Evolutionary conservation across 1,140 invertebrate species (phyloP).

Genomic region (Cotesia vestalis): DNA sequence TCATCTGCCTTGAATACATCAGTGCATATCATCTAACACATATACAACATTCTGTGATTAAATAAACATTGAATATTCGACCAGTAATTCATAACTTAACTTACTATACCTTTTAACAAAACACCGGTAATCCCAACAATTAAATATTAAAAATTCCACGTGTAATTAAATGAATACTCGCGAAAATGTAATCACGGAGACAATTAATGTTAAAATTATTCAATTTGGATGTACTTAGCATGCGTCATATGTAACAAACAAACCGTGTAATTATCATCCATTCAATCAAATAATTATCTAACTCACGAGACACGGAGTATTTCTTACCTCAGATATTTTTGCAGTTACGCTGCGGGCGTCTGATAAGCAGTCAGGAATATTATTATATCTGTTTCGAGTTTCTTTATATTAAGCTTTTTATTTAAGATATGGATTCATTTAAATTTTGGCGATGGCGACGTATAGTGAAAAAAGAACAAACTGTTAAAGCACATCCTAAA

Average conservation of each 20-base stretch:
- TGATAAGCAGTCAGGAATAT: constrained; percentile 14
- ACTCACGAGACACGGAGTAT: background rate
- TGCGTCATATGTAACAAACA: constrained; percentile 1
- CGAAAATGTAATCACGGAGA: background rate
- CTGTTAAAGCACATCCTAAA: constrained; percentile 22
- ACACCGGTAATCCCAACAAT: too few species aligned
- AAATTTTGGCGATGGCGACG: constrained; percentile 26
- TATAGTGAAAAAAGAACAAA: background rate
- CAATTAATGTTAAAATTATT: background rate
- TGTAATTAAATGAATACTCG: too few species aligned
- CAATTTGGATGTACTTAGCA: background rate
- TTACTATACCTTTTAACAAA: too few species aligned
- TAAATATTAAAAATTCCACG: too few species aligned
- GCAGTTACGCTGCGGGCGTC: constrained; percentile 29
- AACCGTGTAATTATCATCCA: constrained; percentile 27
- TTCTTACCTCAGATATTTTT: background rate
- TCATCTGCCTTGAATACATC: background rate
- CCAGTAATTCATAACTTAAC: too few species aligned
- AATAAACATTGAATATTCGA: background rate
- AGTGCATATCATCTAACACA: background rate
- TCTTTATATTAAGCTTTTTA: background rate
- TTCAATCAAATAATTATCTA: constrained; percentile 27
- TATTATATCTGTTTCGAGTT: constrained; percentile 8
- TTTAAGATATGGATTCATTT: constrained; percentile 20
- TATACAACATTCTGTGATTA: background rate